Percentiles rank a stretch among this genome's conserved stretches.
Evolutionary conservation across 2,113 vertebrate species (phyloP).

Genomic region (Jacana jacana): DNA sequence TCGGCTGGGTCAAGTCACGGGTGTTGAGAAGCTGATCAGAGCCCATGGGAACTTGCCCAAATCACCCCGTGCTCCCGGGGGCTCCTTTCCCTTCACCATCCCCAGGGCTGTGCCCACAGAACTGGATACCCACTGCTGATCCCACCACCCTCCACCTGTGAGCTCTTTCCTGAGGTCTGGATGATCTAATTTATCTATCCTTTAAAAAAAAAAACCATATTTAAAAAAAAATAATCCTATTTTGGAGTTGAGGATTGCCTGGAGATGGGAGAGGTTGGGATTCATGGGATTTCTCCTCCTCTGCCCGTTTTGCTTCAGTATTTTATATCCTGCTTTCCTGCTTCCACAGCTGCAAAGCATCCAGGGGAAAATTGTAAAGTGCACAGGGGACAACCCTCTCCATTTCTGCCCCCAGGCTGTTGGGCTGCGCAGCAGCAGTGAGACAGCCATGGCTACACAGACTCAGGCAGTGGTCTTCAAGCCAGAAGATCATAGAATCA

Average conservation of each 20-base stretch:
- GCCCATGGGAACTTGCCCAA: background rate
- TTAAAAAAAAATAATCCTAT: background rate
- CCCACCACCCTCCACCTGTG: background rate
- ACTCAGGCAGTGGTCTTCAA: background rate
- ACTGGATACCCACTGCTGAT: too few species aligned
- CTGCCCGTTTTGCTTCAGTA: background rate
- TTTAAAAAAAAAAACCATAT: background rate
- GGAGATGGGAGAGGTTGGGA: background rate
- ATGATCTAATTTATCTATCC: too few species aligned
- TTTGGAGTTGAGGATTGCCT: background rate
- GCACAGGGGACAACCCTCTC: accelerated
- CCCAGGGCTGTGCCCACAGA: background rate
- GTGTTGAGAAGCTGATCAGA: background rate
- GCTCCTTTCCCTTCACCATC: background rate
- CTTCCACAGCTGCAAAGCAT: background rate
- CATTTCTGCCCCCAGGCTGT: accelerated
- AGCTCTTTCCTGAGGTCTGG: background rate
- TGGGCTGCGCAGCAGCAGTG: accelerated
- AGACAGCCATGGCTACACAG: background rate
- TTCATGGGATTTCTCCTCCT: background rate
- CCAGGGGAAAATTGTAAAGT: background rate
- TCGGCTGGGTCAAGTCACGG: accelerated
- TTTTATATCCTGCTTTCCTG: background rate
- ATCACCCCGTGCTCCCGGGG: accelerated
- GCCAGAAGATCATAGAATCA: too few species aligned